These are phyloP conservation scores for Melikaiella ostensackeni DNA, from an alignment of 2,888 invertebrate genomes.

Conservation along the genomic window DNA sequence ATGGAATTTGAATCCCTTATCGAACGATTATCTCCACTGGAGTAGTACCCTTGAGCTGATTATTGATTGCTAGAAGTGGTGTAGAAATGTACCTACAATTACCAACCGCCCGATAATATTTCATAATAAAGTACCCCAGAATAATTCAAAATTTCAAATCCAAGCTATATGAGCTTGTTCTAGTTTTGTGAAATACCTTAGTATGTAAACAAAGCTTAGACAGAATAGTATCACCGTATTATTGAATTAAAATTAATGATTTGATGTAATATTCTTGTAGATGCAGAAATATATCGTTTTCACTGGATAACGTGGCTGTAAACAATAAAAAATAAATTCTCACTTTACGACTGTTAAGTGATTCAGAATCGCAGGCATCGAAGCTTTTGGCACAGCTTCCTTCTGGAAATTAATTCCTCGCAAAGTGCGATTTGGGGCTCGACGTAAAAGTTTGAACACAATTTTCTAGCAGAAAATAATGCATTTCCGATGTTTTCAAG, in stretches of 20 bases:
- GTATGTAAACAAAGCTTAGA: too few relatives aligned
- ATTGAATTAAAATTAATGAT: background rate
- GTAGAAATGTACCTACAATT: background rate
- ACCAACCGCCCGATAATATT: background rate
- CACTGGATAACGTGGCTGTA: background rate
- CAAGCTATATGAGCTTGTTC: background rate
- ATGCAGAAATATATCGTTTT: background rate
- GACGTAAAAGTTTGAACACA: background rate
- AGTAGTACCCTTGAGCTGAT: conserved; percentile 44
- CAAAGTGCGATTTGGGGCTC: background rate
- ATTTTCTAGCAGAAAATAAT: background rate
- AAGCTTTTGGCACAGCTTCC: conserved; percentile 16
- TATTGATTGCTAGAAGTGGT: conserved; percentile 37
- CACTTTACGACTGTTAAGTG: background rate
- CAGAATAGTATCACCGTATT: background rate
- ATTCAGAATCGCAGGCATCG: background rate
- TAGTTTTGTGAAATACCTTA: background rate
- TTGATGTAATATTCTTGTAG: background rate
- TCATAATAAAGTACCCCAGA: background rate
- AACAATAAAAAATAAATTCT: background rate
- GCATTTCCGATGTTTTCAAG: conserved; percentile 20
- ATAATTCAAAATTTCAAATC: background rate
- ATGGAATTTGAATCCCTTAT: conserved; percentile 55
- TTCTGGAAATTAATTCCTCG: conserved; percentile 10
- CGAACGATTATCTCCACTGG: conserved; percentile 52